Conservation (phyloP, 92 coral and sea anemone genomes). For the Siderastrea siderea region DNA sequence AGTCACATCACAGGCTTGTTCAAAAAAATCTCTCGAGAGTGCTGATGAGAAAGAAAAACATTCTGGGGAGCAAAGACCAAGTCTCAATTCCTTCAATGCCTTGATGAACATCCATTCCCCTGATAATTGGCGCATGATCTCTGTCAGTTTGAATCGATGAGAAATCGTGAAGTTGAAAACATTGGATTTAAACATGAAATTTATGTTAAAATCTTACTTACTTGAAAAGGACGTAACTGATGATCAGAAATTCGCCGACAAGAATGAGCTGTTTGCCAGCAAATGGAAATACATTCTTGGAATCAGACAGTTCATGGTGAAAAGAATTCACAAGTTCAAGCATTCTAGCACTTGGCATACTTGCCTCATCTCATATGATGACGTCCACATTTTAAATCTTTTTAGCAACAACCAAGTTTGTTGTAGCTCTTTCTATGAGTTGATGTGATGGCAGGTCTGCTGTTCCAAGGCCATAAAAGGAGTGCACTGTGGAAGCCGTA, state of each 20-base stretch:
- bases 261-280: slow-evolving; percentile 36
- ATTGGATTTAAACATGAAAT: slow-evolving; percentile 16
- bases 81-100: slow-evolving; percentile 43
- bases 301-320: too few species aligned
- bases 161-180: slow-evolving; percentile 22
- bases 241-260: slow-evolving; percentile 65
- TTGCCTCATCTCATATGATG: too few species aligned
- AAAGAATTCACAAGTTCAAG: too few species aligned
- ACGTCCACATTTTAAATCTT: too few species aligned
- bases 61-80: too few species aligned
- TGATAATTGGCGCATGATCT: slow-evolving; percentile 40
- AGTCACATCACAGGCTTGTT: slow-evolving; percentile 6
- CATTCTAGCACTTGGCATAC: too few species aligned
- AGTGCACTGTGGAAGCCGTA: slow-evolving; percentile 2
- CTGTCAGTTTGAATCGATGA: slow-evolving; percentile 35
- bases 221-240: slow-evolving; percentile 54
- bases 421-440: too few species aligned
- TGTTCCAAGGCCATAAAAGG: slow-evolving; percentile 35
- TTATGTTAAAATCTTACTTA: slow-evolving; percentile 7
- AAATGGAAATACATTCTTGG: too few species aligned
- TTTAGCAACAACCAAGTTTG: too few species aligned
- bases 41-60: slow-evolving; percentile 3
- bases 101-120: neutral
- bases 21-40: slow-evolving; percentile 43
- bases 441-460: slow-evolving; percentile 50